Evolutionary conservation across 1,140 invertebrate species (phyloP).

Genomic region (Zaprionus davidi): DNA sequence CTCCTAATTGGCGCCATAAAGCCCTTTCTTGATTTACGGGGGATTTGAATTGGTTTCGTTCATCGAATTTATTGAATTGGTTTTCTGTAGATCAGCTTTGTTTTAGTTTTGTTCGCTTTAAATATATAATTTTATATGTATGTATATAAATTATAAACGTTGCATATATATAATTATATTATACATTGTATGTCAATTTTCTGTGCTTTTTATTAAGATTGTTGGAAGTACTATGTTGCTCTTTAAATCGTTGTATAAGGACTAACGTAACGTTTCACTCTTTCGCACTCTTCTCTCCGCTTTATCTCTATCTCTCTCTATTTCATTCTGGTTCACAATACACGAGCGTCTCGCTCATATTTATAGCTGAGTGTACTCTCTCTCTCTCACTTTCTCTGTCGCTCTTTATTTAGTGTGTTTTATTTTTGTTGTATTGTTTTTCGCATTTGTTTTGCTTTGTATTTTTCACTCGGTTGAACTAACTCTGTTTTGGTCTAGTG

Average conservation of each 20-base stretch:
- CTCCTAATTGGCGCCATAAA: not conserved
- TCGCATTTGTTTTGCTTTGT: not conserved
- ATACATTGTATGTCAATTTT: slow-evolving; percentile 48
- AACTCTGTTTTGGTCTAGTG: slow-evolving; percentile 59
- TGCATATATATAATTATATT: slow-evolving; percentile 28
- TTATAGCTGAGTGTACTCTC: slow-evolving; percentile 6
- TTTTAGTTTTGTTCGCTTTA: not conserved
- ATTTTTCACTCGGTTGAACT: slow-evolving; percentile 36
- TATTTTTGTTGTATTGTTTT: not conserved
- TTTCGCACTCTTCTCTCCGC: not conserved
- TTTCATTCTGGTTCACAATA: not conserved
- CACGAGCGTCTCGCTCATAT: slow-evolving; percentile 20
- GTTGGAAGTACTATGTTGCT: slow-evolving; percentile 75
- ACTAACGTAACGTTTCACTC: slow-evolving; percentile 54
- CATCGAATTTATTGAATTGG: not conserved
- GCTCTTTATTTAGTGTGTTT: not conserved
- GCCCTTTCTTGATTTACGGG: slow-evolving; percentile 1
- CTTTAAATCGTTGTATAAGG: slow-evolving; percentile 66
- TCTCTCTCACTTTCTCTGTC: not conserved
- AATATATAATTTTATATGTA: not conserved
- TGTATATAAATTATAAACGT: slow-evolving; percentile 20
- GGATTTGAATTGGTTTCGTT: slow-evolving; percentile 6
- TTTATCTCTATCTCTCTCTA: slow-evolving; percentile 13
- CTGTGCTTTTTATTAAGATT: slow-evolving; percentile 40
- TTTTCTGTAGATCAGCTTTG: slow-evolving; percentile 16